Evolutionary conservation across 2,113 vertebrate genomes (phyloP), one percentile per base, ranked within the genome.

Genomic region (Lophius piscatorius): DNA sequence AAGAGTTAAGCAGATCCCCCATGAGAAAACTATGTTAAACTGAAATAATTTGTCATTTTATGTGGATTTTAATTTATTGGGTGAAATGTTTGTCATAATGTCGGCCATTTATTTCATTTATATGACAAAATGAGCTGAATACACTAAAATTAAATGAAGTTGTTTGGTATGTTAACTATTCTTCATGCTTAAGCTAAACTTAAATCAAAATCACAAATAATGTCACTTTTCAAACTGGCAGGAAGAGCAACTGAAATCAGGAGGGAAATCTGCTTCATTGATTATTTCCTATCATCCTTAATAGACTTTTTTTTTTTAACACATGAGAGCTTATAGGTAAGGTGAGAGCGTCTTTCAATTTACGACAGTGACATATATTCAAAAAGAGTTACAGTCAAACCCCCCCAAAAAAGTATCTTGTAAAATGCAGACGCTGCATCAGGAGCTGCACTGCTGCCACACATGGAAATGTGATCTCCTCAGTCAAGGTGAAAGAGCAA

Each of bases 381-480:
- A 52, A 47, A 61, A 48, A 44, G 28, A 57, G 57, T 70, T 61
- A 58, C 50, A 72, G 9, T 42, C 61, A 58, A 79, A 24, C 17
- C 11, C 5, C n/a, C 36, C 29, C 41, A 31, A 39, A 58, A 74
- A 63, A 62, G 52, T 17, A 26, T 80, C 56, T 70, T 67, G 70
- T 73, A 70, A 82, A 71, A 20, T 55, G 59, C 49, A 70, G 63
- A 70, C 9, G 56, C 63, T 44, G 33, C 46, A 69, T 54, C 59
- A 51, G 67, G n/a, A 35, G 33, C 40, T 14, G 8, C 18, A 4
- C 26, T 29, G 34, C 76, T 63, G 51, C 42, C 62, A 62, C 70
- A 64, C 63, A 70, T 69, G 67, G 81, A 84, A 85, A 88, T 66
- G 78, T 57, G 70, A 87, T 81, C 68, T 70, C 33, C 50, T 71